These are phyloP conservation scores for Urophycis tenuis DNA, from an alignment of 2,797 vertebrate species.

Conservation along the genomic window DNA sequence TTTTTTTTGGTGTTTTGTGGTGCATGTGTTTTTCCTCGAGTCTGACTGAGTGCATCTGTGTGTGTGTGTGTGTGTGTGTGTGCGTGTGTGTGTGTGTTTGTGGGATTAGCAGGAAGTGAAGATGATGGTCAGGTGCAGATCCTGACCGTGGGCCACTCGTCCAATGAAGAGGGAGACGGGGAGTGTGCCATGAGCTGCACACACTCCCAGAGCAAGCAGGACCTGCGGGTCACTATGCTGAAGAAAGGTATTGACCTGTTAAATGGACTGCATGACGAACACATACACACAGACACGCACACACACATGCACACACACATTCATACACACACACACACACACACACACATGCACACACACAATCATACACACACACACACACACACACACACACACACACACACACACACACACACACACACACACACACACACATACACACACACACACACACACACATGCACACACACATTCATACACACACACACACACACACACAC, in stretches of 20 bases:
- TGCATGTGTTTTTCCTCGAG: neutral
- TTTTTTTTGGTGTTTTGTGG: neutral
- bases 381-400: neutral
- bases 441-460: no score
- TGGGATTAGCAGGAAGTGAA: slow-evolving; percentile 76
- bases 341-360: neutral
- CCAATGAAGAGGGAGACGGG: slow-evolving; percentile 74
- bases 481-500: neutral
- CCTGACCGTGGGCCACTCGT: slow-evolving; percentile 79
- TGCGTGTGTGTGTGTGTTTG: slow-evolving; percentile 47
- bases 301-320: neutral
- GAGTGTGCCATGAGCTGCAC: slow-evolving; percentile 77
- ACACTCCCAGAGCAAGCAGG: slow-evolving; percentile 83
- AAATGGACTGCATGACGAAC: neutral
- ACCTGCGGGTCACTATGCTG: slow-evolving; percentile 89
- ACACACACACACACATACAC: neutral
- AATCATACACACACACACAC: no score
- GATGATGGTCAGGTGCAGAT: slow-evolving; percentile 88
- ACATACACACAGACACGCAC: neutral
- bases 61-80: no score
- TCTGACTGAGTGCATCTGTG: slow-evolving; percentile 1
- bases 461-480: no score
- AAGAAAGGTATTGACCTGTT: slow-evolving; percentile 85
- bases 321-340: neutral
- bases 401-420: no score